phyloP scores from a whole-genome alignment of 2,113 vertebrate genomes.

The Grallaria varia region DNA sequence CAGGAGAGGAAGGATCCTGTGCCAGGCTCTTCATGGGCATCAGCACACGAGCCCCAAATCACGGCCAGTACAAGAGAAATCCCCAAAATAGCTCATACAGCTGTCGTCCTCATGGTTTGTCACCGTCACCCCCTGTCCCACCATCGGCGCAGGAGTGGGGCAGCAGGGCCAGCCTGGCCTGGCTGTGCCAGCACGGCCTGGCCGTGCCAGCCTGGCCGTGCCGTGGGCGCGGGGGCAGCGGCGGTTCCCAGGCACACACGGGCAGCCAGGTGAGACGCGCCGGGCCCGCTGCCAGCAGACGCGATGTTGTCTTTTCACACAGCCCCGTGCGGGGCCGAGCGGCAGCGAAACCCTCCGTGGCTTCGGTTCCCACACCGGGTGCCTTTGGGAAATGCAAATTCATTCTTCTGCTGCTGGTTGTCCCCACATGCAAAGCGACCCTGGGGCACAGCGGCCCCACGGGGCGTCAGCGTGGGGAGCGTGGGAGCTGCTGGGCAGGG shows the following conservation, averaged over 20 bases:
- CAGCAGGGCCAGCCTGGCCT: accelerated
- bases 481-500: constrained; percentile 36
- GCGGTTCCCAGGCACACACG: constrained; percentile 52
- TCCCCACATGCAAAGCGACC: constrained; percentile 58
- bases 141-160: accelerated
- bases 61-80: accelerated
- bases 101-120: accelerated
- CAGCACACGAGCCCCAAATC: background rate
- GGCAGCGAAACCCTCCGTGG: background rate
- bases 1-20: accelerated
- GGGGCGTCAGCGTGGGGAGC: background rate
- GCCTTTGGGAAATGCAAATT: constrained; percentile 73
- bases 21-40: accelerated
- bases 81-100: accelerated
- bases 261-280: constrained; percentile 60
- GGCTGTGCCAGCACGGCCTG: background rate
- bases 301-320: constrained; percentile 71
- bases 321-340: background rate
- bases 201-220: too few relatives aligned
- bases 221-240: background rate
- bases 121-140: accelerated
- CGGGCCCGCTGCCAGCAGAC: constrained; percentile 26
- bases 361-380: constrained; percentile 44
- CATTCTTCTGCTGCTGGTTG: background rate
- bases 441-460: constrained; percentile 4